phyloP scores from a whole-genome alignment of 2,888 invertebrate genomes.

The Muscina levida region DNA sequence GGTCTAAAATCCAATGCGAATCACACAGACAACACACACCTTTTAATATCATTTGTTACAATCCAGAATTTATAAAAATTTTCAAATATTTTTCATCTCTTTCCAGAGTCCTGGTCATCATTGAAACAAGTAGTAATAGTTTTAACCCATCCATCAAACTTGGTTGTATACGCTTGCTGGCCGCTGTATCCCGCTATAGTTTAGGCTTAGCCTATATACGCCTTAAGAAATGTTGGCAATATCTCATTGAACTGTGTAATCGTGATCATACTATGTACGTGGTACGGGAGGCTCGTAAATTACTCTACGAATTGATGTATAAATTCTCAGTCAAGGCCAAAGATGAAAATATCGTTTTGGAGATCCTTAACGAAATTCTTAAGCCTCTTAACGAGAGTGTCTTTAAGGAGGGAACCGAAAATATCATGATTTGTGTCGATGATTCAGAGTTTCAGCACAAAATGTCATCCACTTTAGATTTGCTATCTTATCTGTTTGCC shows the following conservation, averaged over 20 bases:
- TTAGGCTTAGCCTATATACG: slow-evolving; percentile 85
- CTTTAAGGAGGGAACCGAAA: slow-evolving; percentile 77
- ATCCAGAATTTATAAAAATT: too few species aligned
- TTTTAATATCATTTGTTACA: too few species aligned
- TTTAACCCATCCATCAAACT: slow-evolving; percentile 84
- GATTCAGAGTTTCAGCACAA: slow-evolving; percentile 81
- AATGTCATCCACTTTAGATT: slow-evolving; percentile 82
- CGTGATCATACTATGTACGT: slow-evolving; percentile 87
- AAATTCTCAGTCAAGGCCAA: slow-evolving; percentile 79
- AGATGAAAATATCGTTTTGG: slow-evolving; percentile 81
- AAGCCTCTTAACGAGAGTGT: slow-evolving; percentile 83
- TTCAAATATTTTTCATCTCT: slow-evolving; percentile 9
- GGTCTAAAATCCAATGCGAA: too few species aligned
- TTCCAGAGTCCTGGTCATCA: slow-evolving; percentile 71
- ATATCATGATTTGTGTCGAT: slow-evolving; percentile 78
- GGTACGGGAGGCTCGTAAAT: slow-evolving; percentile 84
- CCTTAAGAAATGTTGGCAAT: slow-evolving; percentile 84
- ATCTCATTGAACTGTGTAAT: slow-evolving; percentile 84
- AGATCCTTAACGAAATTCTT: slow-evolving; percentile 82
- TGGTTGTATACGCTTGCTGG: slow-evolving; percentile 84
- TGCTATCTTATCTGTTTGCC: slow-evolving; percentile 82
- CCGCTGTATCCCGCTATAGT: slow-evolving; percentile 83
- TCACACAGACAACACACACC: too few species aligned
- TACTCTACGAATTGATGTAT: slow-evolving; percentile 83
- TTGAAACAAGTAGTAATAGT: slow-evolving; percentile 69